These are phyloP conservation scores for Halictus rubicundus DNA, from an alignment of 1,140 invertebrate species.

Conservation along the genomic window DNA sequence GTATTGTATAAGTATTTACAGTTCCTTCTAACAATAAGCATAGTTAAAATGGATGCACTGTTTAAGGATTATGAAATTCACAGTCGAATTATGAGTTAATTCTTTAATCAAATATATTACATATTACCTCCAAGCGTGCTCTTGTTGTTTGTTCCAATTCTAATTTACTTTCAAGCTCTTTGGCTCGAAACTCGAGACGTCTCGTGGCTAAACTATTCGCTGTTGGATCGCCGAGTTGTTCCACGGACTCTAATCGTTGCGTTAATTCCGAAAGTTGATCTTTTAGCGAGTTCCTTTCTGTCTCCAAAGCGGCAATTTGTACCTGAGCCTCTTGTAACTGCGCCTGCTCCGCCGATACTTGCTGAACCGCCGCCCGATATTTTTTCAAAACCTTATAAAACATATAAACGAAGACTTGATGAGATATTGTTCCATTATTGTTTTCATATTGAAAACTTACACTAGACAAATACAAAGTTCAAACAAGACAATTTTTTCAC, in stretches of 20 bases:
- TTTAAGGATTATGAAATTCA: no score
- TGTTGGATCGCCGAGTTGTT: constrained; percentile 89
- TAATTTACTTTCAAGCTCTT: constrained; percentile 94
- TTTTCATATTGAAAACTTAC: constrained; percentile 3
- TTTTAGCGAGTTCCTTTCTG: constrained; percentile 87
- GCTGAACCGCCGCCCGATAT: constrained; percentile 92
- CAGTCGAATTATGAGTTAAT: background rate
- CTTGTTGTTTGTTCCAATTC: constrained; percentile 94
- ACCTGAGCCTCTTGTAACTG: constrained; percentile 90
- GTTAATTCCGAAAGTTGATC: constrained; percentile 89
- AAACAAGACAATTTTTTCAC: background rate
- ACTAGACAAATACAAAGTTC: background rate
- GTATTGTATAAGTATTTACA: no score
- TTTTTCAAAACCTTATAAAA: constrained; percentile 89
- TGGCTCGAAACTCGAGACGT: constrained; percentile 88
- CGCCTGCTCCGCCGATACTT: constrained; percentile 91
- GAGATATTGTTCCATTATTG: background rate
- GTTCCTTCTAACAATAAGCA: no score
- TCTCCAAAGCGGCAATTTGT: constrained; percentile 89
- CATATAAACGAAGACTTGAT: background rate
- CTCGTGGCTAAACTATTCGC: constrained; percentile 86
- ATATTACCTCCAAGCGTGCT: constrained; percentile 87
- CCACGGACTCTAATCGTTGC: constrained; percentile 88
- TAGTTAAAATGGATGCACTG: no score
- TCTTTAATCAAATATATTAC: background rate